A percentile compares a stretch with the other conserved stretches of the same genome.
Evolutionary conservation across 2,888 invertebrate genomes (phyloP).

Genomic region (Ypsolopha scabrella): DNA sequence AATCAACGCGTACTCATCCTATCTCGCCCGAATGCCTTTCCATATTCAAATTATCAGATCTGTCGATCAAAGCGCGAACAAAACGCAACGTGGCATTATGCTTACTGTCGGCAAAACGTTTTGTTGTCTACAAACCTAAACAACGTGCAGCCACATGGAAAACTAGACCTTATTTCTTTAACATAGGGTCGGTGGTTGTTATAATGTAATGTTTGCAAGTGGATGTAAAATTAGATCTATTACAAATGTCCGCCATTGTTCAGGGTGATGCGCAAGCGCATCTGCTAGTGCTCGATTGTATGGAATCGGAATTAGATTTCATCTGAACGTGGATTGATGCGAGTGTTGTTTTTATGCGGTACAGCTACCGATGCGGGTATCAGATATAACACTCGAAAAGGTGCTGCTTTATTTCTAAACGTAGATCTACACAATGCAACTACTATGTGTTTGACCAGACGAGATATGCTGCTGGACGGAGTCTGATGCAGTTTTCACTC

Average conservation of each 20-base stretch:
- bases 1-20: conserved; percentile 11
- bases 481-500: too few species aligned
- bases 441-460: too few species aligned
- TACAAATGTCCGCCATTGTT: conserved; percentile 45
- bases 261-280: conserved; percentile 33
- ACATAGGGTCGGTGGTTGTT: too few species aligned
- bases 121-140: neutral
- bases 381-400: neutral
- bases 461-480: too few species aligned
- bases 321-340: conserved; percentile 8
- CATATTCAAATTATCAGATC: conserved; percentile 65
- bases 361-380: neutral
- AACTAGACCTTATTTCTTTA: too few species aligned
- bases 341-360: neutral
- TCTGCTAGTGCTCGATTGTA: conserved; percentile 46
- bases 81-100: conserved; percentile 26
- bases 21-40: conserved; percentile 44
- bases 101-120: neutral
- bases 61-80: conserved; percentile 57
- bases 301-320: conserved; percentile 53
- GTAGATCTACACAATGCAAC: too few species aligned
- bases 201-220: too few species aligned
- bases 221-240: conserved; percentile 45
- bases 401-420: too few species aligned
- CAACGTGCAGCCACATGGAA: too few species aligned